Percentiles rank a stretch among this genome's conserved stretches.
phyloP scores from a whole-genome alignment of 1,140 invertebrate species.

The Drosophila leontia region DNA sequence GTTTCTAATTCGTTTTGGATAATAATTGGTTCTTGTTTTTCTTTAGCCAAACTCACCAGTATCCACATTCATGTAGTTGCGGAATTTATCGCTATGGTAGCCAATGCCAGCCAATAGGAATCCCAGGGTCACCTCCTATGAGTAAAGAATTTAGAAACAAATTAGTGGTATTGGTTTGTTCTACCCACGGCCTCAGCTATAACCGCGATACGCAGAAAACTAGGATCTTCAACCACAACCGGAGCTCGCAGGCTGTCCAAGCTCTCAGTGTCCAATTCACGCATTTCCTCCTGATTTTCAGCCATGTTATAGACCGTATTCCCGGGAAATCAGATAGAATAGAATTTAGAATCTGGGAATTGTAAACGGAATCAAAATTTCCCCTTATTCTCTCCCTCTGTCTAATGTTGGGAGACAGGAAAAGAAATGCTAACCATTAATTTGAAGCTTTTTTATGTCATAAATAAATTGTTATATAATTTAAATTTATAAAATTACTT shows the following conservation, averaged over 20 bases:
- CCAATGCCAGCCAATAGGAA: conserved; percentile 56
- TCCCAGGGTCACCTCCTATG: conserved; percentile 54
- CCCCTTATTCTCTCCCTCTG: neutral
- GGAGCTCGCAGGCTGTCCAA: neutral
- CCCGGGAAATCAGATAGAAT: no score
- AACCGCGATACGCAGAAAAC: conserved; percentile 40
- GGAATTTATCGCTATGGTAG: conserved; percentile 36
- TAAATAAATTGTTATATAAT: no score
- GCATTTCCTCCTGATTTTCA: neutral
- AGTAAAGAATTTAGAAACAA: no score
- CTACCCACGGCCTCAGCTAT: conserved; percentile 55
- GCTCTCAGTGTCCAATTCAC: neutral
- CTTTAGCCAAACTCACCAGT: conserved; percentile 4
- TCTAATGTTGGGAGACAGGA: neutral
- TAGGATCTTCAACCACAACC: conserved; percentile 32
- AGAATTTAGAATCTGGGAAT: neutral
- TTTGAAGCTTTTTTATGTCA: no score
- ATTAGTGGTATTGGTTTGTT: neutral
- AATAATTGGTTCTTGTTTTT: neutral
- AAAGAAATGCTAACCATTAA: neutral
- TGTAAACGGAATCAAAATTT: neutral
- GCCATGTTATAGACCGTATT: neutral
- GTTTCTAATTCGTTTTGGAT: conserved; percentile 20
- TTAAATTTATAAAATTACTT: neutral
- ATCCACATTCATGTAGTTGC: conserved; percentile 57